These are phyloP conservation scores for Etheostoma perlongum DNA, from an alignment of 2,797 vertebrate genomes.

Conservation along the genomic window DNA sequence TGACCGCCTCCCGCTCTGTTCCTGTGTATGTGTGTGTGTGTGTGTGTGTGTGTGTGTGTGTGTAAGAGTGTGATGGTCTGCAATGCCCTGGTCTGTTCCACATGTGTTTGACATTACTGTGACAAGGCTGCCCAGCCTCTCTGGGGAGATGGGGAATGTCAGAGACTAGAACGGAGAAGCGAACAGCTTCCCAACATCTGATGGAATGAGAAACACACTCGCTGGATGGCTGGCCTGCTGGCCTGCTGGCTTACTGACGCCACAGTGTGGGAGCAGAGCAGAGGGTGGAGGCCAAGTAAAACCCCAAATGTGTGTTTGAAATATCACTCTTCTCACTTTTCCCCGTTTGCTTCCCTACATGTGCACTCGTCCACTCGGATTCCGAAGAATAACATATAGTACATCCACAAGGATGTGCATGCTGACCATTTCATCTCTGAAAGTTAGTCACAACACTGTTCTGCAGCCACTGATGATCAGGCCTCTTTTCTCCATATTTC, in stretches of 20 bases:
- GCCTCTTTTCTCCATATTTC: constrained; percentile 37
- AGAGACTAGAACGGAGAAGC: constrained; percentile 76
- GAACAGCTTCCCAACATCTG: constrained; percentile 87
- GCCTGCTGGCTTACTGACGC: constrained; percentile 72
- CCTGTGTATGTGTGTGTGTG: constrained; percentile 12
- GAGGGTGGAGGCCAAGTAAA: constrained; percentile 75
- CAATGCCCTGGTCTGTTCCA: constrained; percentile 74
- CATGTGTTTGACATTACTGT: constrained; percentile 89
- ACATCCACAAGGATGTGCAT: too few relatives aligned
- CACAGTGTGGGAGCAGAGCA: constrained; percentile 82
- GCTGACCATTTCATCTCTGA: constrained; percentile 2
- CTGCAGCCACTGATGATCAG: constrained; percentile 36
- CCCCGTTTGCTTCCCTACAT: constrained; percentile 33
- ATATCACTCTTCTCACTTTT: constrained; percentile 54
- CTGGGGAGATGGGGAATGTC: constrained; percentile 84
- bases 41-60: constrained; percentile 28
- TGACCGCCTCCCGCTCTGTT: constrained; percentile 52
- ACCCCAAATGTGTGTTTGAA: constrained; percentile 73
- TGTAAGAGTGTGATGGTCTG: constrained; percentile 41
- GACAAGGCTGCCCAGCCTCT: constrained; percentile 85
- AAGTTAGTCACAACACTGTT: constrained; percentile 17
- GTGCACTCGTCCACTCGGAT: constrained; percentile 20
- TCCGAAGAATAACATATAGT: constrained; percentile 40
- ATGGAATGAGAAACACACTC: constrained; percentile 85
- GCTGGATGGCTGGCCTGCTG: constrained; percentile 65